Conservation (phyloP, 2,113 vertebrate species). For the Dissostichus mawsoni region DNA sequence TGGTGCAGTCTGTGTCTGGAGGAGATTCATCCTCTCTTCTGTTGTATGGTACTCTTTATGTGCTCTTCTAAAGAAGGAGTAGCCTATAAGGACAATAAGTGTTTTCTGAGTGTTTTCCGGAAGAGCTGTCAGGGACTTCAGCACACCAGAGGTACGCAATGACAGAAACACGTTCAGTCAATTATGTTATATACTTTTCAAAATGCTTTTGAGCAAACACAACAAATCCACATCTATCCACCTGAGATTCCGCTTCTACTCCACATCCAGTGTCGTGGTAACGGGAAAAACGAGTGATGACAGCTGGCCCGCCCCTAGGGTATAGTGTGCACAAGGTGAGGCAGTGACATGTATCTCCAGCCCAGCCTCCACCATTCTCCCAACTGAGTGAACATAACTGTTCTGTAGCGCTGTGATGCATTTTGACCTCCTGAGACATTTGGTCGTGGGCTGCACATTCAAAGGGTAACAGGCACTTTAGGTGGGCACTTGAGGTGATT, state of each 20-base stretch:
- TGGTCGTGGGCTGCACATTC: neutral
- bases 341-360: neutral
- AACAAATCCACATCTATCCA: slow-evolving; percentile 15
- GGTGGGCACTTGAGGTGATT: slow-evolving; percentile 22
- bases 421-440: slow-evolving; percentile 4
- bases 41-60: no score
- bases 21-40: neutral
- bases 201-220: neutral
- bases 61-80: neutral
- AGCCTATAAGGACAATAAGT: slow-evolving; percentile 27
- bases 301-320: neutral
- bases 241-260: slow-evolving; percentile 4
- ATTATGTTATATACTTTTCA: slow-evolving; percentile 36
- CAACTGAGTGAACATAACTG: neutral
- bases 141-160: slow-evolving; percentile 3
- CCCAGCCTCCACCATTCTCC: neutral
- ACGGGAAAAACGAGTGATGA: slow-evolving; percentile 21
- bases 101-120: slow-evolving; percentile 1
- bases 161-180: slow-evolving; percentile 31
- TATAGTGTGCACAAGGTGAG: slow-evolving; percentile 11
- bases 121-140: slow-evolving; percentile 25
- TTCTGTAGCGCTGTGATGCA: neutral
- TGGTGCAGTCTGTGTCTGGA: neutral
- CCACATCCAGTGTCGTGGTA: neutral
- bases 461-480: neutral